Evolutionary conservation across 2,113 vertebrate species (phyloP).

Genomic region (Pantherophis guttatus): DNA sequence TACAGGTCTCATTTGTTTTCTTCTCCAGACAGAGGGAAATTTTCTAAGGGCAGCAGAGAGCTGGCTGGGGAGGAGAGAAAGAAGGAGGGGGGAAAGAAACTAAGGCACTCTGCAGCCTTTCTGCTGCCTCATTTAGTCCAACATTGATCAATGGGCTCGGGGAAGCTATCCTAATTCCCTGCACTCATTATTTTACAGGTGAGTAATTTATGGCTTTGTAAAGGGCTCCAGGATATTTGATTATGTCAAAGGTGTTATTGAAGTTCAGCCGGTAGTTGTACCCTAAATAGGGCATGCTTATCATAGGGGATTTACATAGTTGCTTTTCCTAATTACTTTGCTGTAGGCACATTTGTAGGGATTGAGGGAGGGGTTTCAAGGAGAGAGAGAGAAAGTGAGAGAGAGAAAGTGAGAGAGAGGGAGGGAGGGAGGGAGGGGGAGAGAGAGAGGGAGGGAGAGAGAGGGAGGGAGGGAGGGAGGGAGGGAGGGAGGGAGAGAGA

Average conservation of each 20-base stretch:
- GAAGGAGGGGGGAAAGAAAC: not conserved
- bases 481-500: slow-evolving; percentile 16
- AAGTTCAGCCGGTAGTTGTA: slow-evolving; percentile 66
- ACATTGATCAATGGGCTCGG: slow-evolving; percentile 60
- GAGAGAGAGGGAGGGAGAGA: not conserved
- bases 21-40: slow-evolving; percentile 18
- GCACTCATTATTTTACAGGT: slow-evolving; percentile 65
- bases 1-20: not conserved
- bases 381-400: slow-evolving; percentile 15
- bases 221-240: slow-evolving; percentile 63
- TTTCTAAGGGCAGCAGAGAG: slow-evolving; percentile 13
- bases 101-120: slow-evolving; percentile 31
- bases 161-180: slow-evolving; percentile 61
- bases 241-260: slow-evolving; percentile 69
- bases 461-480: slow-evolving; percentile 3
- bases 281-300: slow-evolving; percentile 61
- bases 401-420: slow-evolving; percentile 1
- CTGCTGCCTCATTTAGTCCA: slow-evolving; percentile 46
- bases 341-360: slow-evolving; percentile 30
- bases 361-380: not conserved
- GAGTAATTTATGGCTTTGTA: slow-evolving; percentile 68
- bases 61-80: not conserved
- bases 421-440: slow-evolving; percentile 27
- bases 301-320: slow-evolving; percentile 62
- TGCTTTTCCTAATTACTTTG: slow-evolving; percentile 61